Base-by-base conservation (phyloP, 2,113 vertebrate species). In the Indri indri region DNA sequence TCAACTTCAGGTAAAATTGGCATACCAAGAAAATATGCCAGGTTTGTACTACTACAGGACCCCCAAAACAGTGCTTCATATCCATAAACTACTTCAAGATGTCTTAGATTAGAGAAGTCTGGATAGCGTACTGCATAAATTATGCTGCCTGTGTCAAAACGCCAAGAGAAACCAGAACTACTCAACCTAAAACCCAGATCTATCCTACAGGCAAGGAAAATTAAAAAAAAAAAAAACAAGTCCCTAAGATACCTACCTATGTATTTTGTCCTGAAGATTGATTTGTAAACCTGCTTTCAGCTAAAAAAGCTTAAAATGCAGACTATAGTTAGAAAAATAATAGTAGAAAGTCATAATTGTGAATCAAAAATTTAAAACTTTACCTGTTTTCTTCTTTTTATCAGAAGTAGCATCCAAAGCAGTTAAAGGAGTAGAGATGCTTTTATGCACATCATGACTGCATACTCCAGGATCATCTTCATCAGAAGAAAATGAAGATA, bases 401-500 rank as follows among this genome's bases (percentile, higher is more conserved):
- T 99, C 99, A 84, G 99, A 98, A 84, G 99, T 97, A 95, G 99
- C 99, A 97, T 99, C 99, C 98, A 99, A 98, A 91, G 99, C 98
- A 73, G 99, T 99, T 82, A 99, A 98, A 0, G 99, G 99, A 90
- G 99, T 99, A 90, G 99, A 99, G 95, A 99, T 99, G 97, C 99
- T 99, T 98, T 99, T 99, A 97, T 99, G 99, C 98, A 99, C 98
- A 91, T 99, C 99, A 6, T 99, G 99, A 98, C 99, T 99, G 97
- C 99, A 99, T 27, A 99, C 99, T 63, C 99, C 99, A 91, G 99
- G 99, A 97, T 99, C 99, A 76, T 99, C 99, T 92, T 99, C 99
- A 95, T 99, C 99, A 8, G 99, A 99, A 96, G 99, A 99, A 98
- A 99, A 99, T 0, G 99, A 99, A 73, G 99, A 99, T 97, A 99